Conservation (phyloP, 2,113 vertebrate species). For the Corythornis cristatus region DNA sequence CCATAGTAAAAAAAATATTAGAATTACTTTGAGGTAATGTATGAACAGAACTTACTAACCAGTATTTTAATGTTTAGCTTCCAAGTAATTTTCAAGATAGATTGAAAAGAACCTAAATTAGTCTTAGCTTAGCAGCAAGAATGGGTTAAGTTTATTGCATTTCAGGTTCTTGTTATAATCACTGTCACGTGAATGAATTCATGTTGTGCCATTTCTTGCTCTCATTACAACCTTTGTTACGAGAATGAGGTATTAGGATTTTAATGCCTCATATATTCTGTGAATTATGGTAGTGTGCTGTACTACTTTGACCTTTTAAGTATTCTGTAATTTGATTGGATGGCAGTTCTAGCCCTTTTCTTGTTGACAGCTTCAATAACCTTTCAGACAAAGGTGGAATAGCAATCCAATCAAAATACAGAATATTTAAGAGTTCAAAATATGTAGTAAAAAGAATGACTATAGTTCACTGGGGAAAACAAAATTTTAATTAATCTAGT, state of each 20-base stretch:
- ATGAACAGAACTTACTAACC: not conserved
- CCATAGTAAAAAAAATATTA: not conserved
- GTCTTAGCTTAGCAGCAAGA: conserved; percentile 13
- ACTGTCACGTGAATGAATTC: conserved; percentile 53
- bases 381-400: conserved; percentile 59
- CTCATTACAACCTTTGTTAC: conserved; percentile 73
- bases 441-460: not conserved
- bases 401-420: conserved; percentile 50
- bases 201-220: conserved; percentile 67
- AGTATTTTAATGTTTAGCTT: not conserved
- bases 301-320: conserved; percentile 64
- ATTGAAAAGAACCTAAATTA: not conserved
- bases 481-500: not conserved
- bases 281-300: conserved; percentile 65
- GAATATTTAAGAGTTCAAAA: conserved; percentile 42
- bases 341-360: conserved; percentile 62
- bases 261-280: conserved; percentile 70
- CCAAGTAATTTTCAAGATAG: not conserved
- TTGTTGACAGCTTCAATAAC: conserved; percentile 55
- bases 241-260: conserved; percentile 64
- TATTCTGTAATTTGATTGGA: conserved; percentile 69
- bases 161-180: conserved; percentile 64
- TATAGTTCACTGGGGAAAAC: not conserved
- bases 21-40: not conserved
- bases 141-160: conserved; percentile 72